Evolutionary conservation across 2,888 invertebrate genomes (phyloP).

Genomic region (Adelognathus sp.): DNA sequence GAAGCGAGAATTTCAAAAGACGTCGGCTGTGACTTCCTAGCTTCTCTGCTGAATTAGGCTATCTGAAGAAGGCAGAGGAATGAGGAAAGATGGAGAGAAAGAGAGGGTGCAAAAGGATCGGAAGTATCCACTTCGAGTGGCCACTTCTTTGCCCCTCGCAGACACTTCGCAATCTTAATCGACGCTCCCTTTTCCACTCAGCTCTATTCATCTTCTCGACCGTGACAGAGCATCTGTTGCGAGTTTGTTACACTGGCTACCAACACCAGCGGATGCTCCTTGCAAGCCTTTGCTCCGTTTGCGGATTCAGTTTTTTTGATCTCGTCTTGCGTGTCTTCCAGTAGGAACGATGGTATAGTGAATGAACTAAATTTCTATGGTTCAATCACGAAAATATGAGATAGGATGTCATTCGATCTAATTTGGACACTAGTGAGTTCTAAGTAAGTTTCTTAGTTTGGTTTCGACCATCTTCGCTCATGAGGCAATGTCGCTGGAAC

Average conservation of each 20-base stretch:
- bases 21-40: too few species aligned
- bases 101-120: not conserved
- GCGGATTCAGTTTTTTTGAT: not conserved
- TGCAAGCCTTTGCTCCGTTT: not conserved
- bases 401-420: not conserved
- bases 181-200: not conserved
- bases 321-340: not conserved
- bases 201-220: not conserved
- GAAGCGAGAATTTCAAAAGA: too few species aligned
- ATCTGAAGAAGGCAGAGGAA: not conserved
- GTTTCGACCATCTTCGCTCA: not conserved
- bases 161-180: conserved; percentile 2
- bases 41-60: not conserved
- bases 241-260: not conserved
- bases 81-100: not conserved
- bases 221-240: not conserved
- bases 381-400: not conserved
- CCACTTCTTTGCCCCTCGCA: conserved; percentile 1
- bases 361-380: too few species aligned
- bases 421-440: not conserved
- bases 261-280: not conserved
- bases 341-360: too few species aligned
- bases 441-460: not conserved
- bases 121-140: conserved; percentile 20
- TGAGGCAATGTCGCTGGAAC: not conserved